phyloP scores from a whole-genome alignment of 2,888 invertebrate genomes.

The Aspidapion aeneum region DNA sequence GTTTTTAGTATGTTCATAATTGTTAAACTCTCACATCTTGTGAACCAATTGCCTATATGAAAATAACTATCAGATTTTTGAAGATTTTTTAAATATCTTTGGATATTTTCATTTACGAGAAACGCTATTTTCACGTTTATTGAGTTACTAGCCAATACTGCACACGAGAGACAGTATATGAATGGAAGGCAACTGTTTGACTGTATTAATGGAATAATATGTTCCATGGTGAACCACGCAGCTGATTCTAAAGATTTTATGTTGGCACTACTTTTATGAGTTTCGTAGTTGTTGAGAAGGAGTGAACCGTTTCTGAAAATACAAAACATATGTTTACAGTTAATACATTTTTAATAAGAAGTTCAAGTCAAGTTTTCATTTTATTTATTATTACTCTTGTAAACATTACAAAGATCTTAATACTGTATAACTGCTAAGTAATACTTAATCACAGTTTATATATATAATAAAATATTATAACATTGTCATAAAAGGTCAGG shows the following conservation, averaged over 20 bases:
- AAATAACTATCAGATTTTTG: conserved; percentile 39
- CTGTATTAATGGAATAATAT: conserved; percentile 49
- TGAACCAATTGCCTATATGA: conserved; percentile 59
- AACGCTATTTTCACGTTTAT: conserved; percentile 43
- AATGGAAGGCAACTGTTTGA: conserved; percentile 50
- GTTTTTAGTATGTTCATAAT: conserved; percentile 53
- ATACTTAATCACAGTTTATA: no score
- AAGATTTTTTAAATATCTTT: conserved; percentile 49
- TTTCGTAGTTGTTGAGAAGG: conserved; percentile 46
- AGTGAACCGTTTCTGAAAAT: conserved; percentile 50
- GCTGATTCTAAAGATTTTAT: conserved; percentile 48
- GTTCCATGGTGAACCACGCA: conserved; percentile 48
- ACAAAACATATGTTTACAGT: no score
- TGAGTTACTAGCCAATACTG: conserved; percentile 31
- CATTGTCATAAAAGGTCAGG: no score
- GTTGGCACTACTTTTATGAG: conserved; percentile 47
- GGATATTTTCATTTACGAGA: conserved; percentile 43
- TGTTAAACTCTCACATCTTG: conserved; percentile 59
- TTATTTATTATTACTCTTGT: no score
- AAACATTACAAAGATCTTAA: no score
- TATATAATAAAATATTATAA: no score
- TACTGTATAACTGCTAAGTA: no score
- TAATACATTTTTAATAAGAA: no score
- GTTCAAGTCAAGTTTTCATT: no score
- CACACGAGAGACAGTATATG: conserved; percentile 41